A percentile compares a stretch with the other conserved stretches of the same genome.
Evolutionary conservation across 2,888 invertebrate species (phyloP).

Genomic region (Buathra laborator): DNA sequence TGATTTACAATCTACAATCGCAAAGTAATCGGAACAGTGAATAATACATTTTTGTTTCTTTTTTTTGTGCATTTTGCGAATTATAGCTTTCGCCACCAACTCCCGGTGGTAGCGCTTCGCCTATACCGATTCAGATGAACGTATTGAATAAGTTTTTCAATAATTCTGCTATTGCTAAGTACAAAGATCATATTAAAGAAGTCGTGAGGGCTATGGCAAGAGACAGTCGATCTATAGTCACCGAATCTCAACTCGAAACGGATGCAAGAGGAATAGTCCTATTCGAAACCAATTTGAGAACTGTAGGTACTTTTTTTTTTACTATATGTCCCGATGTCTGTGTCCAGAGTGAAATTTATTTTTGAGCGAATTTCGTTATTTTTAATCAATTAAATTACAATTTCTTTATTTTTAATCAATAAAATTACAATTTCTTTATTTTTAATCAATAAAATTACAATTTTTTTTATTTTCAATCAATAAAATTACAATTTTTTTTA

Average conservation of each 20-base stretch:
- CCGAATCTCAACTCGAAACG: slow-evolving; percentile 8
- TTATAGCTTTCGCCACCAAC: slow-evolving; percentile 25
- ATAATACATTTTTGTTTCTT: background rate
- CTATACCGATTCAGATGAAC: background rate
- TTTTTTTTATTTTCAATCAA: too few species aligned
- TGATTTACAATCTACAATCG: background rate
- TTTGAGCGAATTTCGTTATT: background rate
- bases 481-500: too few species aligned
- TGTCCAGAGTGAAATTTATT: background rate
- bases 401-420: too few species aligned
- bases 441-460: too few species aligned
- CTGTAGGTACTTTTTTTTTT: slow-evolving; percentile 25
- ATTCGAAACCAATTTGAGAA: slow-evolving; percentile 41
- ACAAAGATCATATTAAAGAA: slow-evolving; percentile 18
- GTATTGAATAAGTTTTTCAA: background rate
- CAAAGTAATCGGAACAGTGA: background rate
- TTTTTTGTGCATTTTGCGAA: background rate
- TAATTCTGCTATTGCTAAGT: slow-evolving; percentile 2
- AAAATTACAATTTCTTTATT: too few species aligned
- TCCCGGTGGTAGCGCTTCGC: background rate
- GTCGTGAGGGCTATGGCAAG: slow-evolving; percentile 27
- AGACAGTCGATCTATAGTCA: background rate
- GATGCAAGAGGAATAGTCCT: slow-evolving; percentile 29
- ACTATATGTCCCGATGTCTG: background rate
- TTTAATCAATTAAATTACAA: too few species aligned